Conservation (phyloP, 2,888 invertebrate species). For the Stenodema calcarata region DNA sequence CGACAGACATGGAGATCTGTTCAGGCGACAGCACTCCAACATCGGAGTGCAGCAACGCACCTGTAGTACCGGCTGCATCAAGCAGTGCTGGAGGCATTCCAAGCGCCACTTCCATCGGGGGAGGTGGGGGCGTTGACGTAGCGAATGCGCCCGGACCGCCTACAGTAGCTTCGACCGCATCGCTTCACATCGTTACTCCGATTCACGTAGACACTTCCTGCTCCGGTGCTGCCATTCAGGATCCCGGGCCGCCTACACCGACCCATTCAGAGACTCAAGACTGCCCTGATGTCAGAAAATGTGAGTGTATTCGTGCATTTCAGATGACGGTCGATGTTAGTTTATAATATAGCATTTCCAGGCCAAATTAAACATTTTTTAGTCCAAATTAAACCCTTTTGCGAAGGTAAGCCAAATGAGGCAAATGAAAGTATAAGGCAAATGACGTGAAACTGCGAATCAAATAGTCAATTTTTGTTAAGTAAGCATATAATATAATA, state of each 20-base stretch:
- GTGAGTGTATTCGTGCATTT: constrained; percentile 62
- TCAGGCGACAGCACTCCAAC: constrained; percentile 88
- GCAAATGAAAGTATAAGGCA: too few relatives aligned
- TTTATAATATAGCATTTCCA: too few relatives aligned
- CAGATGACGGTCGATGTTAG: too few relatives aligned
- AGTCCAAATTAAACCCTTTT: too few relatives aligned
- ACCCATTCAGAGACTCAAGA: constrained; percentile 77
- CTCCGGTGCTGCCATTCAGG: constrained; percentile 56
- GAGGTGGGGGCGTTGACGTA: constrained; percentile 42
- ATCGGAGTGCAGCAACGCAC: constrained; percentile 75
- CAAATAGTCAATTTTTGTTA: too few relatives aligned
- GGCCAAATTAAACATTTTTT: too few relatives aligned
- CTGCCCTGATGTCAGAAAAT: constrained; percentile 69
- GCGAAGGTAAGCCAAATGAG: too few relatives aligned
- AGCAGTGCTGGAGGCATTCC: constrained; percentile 72
- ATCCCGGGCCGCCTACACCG: constrained; percentile 70
- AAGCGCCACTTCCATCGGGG: constrained; percentile 59
- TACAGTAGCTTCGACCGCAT: neutral
- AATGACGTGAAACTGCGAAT: too few relatives aligned
- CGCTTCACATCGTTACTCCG: constrained; percentile 54
- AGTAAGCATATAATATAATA: too few relatives aligned
- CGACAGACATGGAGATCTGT: constrained; percentile 93
- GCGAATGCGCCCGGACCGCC: constrained; percentile 54
- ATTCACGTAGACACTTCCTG: constrained; percentile 55
- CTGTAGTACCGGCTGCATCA: constrained; percentile 59